Evolutionary conservation across 2,888 invertebrate species (phyloP).

Genomic region (Bembecia ichneumoniformis): DNA sequence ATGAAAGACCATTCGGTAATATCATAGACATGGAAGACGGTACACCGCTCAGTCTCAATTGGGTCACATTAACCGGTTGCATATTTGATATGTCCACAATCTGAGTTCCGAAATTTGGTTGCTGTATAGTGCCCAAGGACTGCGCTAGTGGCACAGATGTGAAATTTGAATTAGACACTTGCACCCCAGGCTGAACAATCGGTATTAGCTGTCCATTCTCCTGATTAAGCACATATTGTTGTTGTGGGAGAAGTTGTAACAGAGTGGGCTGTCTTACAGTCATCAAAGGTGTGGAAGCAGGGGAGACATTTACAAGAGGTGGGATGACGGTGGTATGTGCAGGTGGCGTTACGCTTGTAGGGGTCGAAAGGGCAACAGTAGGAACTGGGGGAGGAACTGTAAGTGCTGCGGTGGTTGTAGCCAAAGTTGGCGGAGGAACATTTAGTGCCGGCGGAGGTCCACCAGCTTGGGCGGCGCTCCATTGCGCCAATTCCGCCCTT

Average conservation of each 20-base stretch:
- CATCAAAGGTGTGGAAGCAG: conserved; percentile 55
- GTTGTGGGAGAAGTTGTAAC: conserved; percentile 54
- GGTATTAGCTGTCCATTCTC: conserved; percentile 65
- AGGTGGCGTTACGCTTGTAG: conserved; percentile 40
- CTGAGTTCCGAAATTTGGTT: conserved; percentile 58
- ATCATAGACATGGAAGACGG: conserved; percentile 67
- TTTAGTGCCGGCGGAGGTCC: conserved; percentile 56
- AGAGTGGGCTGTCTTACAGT: conserved; percentile 61
- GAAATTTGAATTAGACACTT: conserved; percentile 58
- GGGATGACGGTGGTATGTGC: conserved; percentile 43
- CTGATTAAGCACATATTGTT: conserved; percentile 62
- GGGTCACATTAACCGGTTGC: conserved; percentile 64
- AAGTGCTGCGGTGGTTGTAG: conserved; percentile 46
- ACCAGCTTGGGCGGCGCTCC: conserved; percentile 56
- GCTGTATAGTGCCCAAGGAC: conserved; percentile 42
- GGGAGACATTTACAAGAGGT: conserved; percentile 55
- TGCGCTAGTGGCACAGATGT: conserved; percentile 55
- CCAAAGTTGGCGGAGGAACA: conserved; percentile 51
- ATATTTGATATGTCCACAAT: conserved; percentile 58
- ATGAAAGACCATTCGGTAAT: conserved; percentile 49
- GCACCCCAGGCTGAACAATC: conserved; percentile 60
- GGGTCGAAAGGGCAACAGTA: conserved; percentile 42
- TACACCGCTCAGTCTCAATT: conserved; percentile 52
- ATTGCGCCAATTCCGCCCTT: conserved; percentile 71
- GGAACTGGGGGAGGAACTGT: conserved; percentile 42